A percentile compares a stretch with the other conserved stretches of the same genome.
Conservation (phyloP, 2,888 invertebrate genomes). For the Laothoe populi region DNA sequence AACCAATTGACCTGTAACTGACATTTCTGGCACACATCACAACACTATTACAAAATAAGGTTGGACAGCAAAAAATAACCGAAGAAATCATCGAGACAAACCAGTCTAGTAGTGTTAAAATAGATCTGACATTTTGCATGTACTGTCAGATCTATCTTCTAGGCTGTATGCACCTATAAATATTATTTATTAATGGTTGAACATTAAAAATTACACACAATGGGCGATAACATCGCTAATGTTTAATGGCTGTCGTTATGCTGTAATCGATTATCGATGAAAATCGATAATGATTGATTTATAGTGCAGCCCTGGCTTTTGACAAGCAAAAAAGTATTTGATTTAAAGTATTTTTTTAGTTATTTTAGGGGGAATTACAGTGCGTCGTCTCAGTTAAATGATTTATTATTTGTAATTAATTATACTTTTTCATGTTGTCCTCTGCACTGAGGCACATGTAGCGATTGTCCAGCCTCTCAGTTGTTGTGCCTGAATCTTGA, state of each 20-base stretch:
- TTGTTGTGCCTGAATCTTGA: no score
- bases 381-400: background rate
- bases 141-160: background rate
- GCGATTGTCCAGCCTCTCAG: no score
- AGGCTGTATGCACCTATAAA: constrained; percentile 13
- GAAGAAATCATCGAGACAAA: constrained; percentile 9
- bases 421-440: no score
- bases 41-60: constrained; percentile 14
- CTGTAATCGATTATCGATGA: constrained; percentile 41
- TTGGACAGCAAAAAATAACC: background rate
- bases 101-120: constrained; percentile 13
- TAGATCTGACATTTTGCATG: constrained; percentile 12
- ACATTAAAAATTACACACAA: constrained; percentile 22
- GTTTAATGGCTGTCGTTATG: constrained; percentile 38
- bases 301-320: constrained; percentile 28
- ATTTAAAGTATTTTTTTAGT: constrained; percentile 11
- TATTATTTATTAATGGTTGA: constrained; percentile 20
- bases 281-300: constrained; percentile 34
- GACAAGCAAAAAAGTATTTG: constrained; percentile 17
- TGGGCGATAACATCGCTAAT: constrained; percentile 40
- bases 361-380: background rate
- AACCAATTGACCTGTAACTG: background rate
- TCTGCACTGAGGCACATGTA: no score
- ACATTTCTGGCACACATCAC: constrained; percentile 7
- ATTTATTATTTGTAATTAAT: no score